Evolutionary conservation across 2,888 invertebrate genomes (phyloP).

Genomic region (Diaperis boleti): DNA sequence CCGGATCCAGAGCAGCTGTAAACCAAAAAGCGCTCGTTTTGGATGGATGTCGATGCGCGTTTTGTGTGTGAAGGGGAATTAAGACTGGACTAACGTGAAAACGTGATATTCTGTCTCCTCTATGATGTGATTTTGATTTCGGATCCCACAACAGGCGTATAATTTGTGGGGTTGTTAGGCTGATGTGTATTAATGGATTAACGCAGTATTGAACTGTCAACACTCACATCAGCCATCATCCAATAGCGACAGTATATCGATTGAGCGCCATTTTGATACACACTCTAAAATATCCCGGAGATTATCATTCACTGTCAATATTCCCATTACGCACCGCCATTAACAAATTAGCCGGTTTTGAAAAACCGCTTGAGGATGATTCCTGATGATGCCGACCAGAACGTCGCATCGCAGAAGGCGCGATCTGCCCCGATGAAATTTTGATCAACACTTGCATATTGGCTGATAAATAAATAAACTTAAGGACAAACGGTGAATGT

Average conservation of each 20-base stretch:
- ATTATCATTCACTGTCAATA: constrained; percentile 54
- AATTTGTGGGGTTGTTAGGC: constrained; percentile 62
- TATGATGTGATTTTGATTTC: constrained; percentile 56
- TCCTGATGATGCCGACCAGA: constrained; percentile 10
- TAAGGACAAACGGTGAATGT: constrained; percentile 31
- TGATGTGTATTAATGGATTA: constrained; percentile 67
- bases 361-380: constrained; percentile 30
- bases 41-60: constrained; percentile 20
- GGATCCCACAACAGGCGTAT: constrained; percentile 58
- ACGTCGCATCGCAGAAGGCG: constrained; percentile 18
- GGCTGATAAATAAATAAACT: constrained; percentile 32
- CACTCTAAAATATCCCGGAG: constrained; percentile 52
- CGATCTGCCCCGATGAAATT: constrained; percentile 12
- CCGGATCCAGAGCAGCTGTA: constrained; percentile 1
- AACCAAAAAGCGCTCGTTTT: constrained; percentile 1
- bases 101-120: constrained; percentile 51
- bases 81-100: constrained; percentile 26
- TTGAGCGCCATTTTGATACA: constrained; percentile 59
- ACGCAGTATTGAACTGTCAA: constrained; percentile 66
- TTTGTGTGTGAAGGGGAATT: constrained; percentile 19
- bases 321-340: constrained; percentile 45
- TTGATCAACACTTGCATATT: constrained; percentile 35
- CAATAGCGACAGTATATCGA: constrained; percentile 62
- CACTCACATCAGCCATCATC: constrained; percentile 63
- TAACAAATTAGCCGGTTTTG: constrained; percentile 27